Base-by-base conservation (phyloP, 2,113 vertebrate species). In the Misgurnus mizolepis region DNA sequence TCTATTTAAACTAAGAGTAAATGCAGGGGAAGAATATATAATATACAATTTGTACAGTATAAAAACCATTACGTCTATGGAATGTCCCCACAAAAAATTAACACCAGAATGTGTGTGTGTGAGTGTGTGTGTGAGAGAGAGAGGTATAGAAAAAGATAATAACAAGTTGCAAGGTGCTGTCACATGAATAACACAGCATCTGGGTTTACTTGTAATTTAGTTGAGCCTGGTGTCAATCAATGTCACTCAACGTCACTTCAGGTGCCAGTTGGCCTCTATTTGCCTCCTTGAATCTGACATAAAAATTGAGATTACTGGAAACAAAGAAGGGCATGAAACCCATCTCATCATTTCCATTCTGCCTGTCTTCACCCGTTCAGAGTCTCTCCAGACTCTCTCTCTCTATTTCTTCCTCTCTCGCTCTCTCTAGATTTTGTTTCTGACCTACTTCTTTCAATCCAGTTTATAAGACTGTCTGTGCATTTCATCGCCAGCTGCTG, bases 371-470 rank as follows among this genome's bases (percentile, higher is more conserved):
- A 18, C n/a, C 53, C 62, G 64, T 66, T 75, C 78, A 71, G 50
- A 65, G 41, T 80, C 55, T 79, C 80, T 75, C 76, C 60, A 65
- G 65, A 68, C 66, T 43, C 18, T 84, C 71, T 64, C 69, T 66
- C 34, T 83, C 79, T 83, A 60, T 84, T 15, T 66, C 67, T 55
- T 11, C 47, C 4, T 71, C 27, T 41, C 47, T 84, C 69, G 53
- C 17, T 67, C 62, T 70, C 22, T 49, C 17, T 62, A 15, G 49
- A 62, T 67, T 10, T 79, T 58, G 22, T 43, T 41, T 74, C 50
- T 80, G 64, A 84, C 82, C 85, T 84, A 86, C 76, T 83, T 86
- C 76, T 79, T 81, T 83, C 61, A 79, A 50, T 86, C 60, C 11
- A 78, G 47, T 79, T 80, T 78, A 75, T 65, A 34, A 68, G 67